Percentiles rank a stretch among this genome's conserved stretches.
phyloP scores from a whole-genome alignment of 2,888 invertebrate species.

The Therioaphis trifolii region DNA sequence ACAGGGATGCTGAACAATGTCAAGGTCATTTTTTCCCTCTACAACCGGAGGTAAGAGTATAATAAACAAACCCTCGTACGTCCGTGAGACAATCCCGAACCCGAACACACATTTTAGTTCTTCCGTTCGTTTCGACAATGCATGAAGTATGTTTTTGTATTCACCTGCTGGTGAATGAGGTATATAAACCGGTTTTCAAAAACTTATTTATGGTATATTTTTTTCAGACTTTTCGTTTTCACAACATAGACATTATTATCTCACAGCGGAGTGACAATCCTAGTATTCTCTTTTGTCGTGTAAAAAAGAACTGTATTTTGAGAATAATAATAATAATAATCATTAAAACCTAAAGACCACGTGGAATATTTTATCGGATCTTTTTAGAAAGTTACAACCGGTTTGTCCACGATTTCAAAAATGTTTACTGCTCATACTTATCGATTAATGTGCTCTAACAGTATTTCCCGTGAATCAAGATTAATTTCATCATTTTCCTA shows the following conservation, averaged over 20 bases:
- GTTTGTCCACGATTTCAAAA: conserved; percentile 39
- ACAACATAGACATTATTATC: conserved; percentile 14
- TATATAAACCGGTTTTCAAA: conserved; percentile 46
- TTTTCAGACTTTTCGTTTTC: conserved; percentile 23
- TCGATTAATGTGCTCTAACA: too few relatives aligned
- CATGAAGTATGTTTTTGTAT: conserved; percentile 16
- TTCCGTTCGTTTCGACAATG: background rate
- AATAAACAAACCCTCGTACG: conserved; percentile 56
- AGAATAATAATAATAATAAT: conserved; percentile 6
- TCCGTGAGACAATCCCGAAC: conserved; percentile 44
- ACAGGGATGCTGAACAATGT: conserved; percentile 61
- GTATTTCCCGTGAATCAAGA: too few relatives aligned
- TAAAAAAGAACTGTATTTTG: background rate
- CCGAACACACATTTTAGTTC: background rate
- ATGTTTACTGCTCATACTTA: background rate
- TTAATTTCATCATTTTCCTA: too few relatives aligned
- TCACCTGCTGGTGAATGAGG: conserved; percentile 48
- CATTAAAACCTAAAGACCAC: background rate
- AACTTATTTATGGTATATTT: conserved; percentile 13
- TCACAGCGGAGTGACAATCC: background rate
- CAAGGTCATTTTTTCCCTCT: conserved; percentile 56
- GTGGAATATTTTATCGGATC: background rate
- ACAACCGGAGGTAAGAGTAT: background rate
- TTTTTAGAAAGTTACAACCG: conserved; percentile 40
- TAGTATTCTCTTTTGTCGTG: conserved; percentile 7